A percentile compares a stretch with the other conserved stretches of the same genome.
These are phyloP conservation scores for Sarcoramphus papa DNA, from an alignment of 2,797 vertebrate genomes.

Conservation along the genomic window DNA sequence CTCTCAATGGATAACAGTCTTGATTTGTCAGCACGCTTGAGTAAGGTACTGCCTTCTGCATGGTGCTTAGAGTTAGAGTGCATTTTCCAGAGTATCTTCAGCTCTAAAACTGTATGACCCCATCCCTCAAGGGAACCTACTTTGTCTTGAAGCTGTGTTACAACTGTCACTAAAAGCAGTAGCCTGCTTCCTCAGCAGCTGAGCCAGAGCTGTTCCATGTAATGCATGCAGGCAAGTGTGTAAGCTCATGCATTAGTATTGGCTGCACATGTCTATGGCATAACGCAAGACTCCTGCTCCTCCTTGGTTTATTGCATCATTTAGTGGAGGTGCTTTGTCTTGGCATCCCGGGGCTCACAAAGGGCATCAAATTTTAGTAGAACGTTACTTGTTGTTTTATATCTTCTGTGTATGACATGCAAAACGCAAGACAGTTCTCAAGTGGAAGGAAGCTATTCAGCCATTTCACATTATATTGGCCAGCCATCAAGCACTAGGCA, in stretches of 20 bases:
- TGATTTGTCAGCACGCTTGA: background rate
- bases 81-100: background rate
- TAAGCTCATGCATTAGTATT: background rate
- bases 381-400: background rate
- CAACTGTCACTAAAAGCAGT: background rate
- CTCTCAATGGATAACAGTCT: background rate
- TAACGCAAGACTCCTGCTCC: background rate
- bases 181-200: background rate
- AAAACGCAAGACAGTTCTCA: background rate
- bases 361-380: constrained; percentile 50
- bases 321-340: background rate
- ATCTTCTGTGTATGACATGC: background rate
- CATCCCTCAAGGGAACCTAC: background rate
- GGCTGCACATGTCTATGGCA: background rate
- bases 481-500: background rate
- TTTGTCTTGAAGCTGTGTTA: background rate
- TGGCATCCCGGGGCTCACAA: constrained; percentile 3
- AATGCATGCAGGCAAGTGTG: background rate
- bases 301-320: constrained; percentile 7
- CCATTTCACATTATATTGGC: background rate
- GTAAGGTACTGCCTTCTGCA: background rate
- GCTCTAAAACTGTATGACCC: background rate
- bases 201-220: background rate
- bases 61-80: background rate
- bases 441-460: background rate